Conservation (phyloP, 2,797 vertebrate species). For the Iguana delicatissima region DNA sequence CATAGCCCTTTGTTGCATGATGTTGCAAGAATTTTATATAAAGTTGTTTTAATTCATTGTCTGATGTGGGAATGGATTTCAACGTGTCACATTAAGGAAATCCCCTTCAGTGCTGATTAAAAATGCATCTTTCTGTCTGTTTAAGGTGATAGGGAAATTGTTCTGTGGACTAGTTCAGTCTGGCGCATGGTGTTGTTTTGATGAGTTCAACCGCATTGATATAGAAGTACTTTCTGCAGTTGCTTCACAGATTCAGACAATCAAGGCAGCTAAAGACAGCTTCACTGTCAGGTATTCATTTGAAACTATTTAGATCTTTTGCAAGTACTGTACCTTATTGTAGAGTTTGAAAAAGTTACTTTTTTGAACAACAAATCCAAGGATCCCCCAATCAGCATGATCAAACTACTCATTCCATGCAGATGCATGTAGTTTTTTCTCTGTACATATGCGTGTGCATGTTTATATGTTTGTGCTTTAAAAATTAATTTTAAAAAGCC, state of each 20-base stretch:
- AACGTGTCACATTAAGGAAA: no score
- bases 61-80: no score
- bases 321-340: neutral
- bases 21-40: no score
- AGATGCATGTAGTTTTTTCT: neutral
- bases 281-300: constrained; percentile 71
- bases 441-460: no score
- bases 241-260: constrained; percentile 75
- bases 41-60: no score
- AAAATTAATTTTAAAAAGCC: no score
- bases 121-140: constrained; percentile 15
- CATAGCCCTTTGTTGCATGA: no score
- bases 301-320: constrained; percentile 4
- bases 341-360: no score
- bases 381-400: neutral
- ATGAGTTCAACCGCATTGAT: constrained; percentile 77
- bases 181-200: constrained; percentile 80
- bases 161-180: constrained; percentile 78
- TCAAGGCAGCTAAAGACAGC: constrained; percentile 79
- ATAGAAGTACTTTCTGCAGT: constrained; percentile 75
- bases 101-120: neutral
- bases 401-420: neutral
- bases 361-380: no score
- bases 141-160: constrained; percentile 76
- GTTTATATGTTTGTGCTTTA: no score